Evolutionary conservation across 2,888 invertebrate species (phyloP).

Genomic region (Cheilosia variabilis): DNA sequence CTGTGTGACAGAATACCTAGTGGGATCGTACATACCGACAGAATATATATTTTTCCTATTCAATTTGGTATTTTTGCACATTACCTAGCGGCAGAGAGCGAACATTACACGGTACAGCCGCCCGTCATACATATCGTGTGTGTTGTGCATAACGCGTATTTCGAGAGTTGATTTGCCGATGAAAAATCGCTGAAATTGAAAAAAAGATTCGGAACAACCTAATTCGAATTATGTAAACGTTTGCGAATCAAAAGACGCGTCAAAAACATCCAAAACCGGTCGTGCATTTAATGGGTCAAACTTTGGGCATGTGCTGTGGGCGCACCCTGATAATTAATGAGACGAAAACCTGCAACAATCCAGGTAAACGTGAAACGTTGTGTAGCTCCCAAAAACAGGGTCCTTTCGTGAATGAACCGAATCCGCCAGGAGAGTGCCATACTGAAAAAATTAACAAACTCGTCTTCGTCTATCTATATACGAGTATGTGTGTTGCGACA

Average conservation of each 20-base stretch:
- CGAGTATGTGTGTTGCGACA: conserved; percentile 6
- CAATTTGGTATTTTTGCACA: conserved; percentile 60
- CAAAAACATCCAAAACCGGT: conserved; percentile 21
- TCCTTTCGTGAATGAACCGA: conserved; percentile 31
- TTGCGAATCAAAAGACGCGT: not conserved
- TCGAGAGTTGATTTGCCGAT: conserved; percentile 17
- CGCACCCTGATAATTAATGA: conserved; percentile 80
- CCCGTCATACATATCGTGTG: conserved; percentile 22
- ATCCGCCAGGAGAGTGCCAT: conserved; percentile 14
- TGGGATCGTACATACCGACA: conserved; percentile 12
- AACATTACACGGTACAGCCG: conserved; percentile 22
- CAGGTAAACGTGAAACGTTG: conserved; percentile 77
- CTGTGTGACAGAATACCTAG: conserved; percentile 24
- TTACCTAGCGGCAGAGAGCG: conserved; percentile 38
- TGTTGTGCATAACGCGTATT: conserved; percentile 53
- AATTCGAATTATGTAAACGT: conserved; percentile 47
- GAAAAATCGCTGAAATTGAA: conserved; percentile 16
- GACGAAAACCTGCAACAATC: conserved; percentile 80
- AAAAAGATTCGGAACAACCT: conserved; percentile 9
- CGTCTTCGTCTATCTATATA: not conserved
- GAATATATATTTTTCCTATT: conserved; percentile 15
- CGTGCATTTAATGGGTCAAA: conserved; percentile 79
- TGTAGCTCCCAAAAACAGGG: not conserved
- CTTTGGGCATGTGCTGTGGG: conserved; percentile 79
- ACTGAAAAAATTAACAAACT: not conserved